Evolutionary conservation across 2,888 invertebrate genomes (phyloP), one percentile per base, ranked within the genome.

Genomic region (Sclerodermus sp.): DNA sequence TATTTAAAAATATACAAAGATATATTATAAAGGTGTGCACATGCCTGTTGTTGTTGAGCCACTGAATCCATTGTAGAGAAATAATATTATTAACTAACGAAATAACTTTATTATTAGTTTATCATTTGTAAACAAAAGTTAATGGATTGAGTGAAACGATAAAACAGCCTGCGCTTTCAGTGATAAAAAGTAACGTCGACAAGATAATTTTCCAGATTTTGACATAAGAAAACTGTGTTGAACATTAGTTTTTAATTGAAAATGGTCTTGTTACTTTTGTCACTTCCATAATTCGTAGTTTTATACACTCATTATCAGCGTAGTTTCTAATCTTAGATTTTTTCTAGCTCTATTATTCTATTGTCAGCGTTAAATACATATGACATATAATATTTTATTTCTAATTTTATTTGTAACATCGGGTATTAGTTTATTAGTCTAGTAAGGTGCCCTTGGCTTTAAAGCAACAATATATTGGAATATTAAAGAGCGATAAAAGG

Each of bases 371-470:
- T 60, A 53, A 58, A 55, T 67, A 23, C n/a, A n/a, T n/a, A n/a
- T n/a, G 65, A 66, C 63, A 67, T 69, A 68, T 65, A 66, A 67
- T 66, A 64, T 64, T 67, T 73, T 70, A 68, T 67, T 72, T 69
- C 51, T 63, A 68, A 68, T 62, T 64, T 60, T 66, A 68, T 68
- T 46, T 70, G 61, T 74, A 74, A 71, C 65, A 67, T 66, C 73
- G 70, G 72, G 72, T 74, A 72, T 60, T 70, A 71, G 64, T 56
- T 60, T 57, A 50, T 53, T 72, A 69, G 67, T 46, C 62, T 60
- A 62, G 57, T 66, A 63, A 68, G 63, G 57, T 61, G 55, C 58
- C 51, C 62, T 64, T 65, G 61, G 60, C 62, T 68, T 69, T 66
- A 66, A 63, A 52, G 55, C 39, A 49, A 53, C 57, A 16, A 16